phyloP scores from a whole-genome alignment of 2,113 vertebrate species.

The Tinamus guttatus region DNA sequence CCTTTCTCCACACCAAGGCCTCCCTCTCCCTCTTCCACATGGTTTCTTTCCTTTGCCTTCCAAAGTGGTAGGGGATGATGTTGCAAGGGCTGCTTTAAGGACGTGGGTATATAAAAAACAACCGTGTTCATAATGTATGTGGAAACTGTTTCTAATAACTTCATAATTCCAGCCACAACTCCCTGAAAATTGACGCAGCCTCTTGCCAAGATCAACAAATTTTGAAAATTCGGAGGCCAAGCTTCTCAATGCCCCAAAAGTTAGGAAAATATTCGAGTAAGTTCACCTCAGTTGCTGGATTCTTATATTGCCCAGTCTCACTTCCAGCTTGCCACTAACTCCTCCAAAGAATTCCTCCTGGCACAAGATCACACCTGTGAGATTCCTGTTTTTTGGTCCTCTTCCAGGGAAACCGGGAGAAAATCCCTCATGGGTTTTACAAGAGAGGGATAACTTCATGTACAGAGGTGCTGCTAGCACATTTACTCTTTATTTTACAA shows the following conservation, averaged over 20 bases:
- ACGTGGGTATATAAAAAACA: neutral
- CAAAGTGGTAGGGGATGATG: neutral
- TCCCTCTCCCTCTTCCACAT: neutral
- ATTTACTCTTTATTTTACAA: neutral
- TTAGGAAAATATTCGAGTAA: neutral
- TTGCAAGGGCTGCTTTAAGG: neutral
- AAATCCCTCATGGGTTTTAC: rapidly evolving
- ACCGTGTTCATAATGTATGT: neutral
- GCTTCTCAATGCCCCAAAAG: neutral
- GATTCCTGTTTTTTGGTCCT: neutral
- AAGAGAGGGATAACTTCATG: neutral
- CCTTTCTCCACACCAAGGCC: neutral
- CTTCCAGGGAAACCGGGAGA: neutral
- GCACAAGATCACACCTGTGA: conserved; percentile 24
- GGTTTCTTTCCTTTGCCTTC: neutral
- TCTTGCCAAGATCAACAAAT: conserved; percentile 22
- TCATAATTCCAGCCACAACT: conserved; percentile 40
- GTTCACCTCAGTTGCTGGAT: conserved; percentile 46
- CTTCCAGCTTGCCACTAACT: neutral
- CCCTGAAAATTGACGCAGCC: neutral
- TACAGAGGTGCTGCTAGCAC: neutral
- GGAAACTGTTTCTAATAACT: conserved; percentile 29
- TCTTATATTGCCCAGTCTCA: neutral
- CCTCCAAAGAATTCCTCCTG: neutral
- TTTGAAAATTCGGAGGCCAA: neutral